phyloP scores from a whole-genome alignment of 2,888 invertebrate genomes.

The Cordilura impudica region DNA sequence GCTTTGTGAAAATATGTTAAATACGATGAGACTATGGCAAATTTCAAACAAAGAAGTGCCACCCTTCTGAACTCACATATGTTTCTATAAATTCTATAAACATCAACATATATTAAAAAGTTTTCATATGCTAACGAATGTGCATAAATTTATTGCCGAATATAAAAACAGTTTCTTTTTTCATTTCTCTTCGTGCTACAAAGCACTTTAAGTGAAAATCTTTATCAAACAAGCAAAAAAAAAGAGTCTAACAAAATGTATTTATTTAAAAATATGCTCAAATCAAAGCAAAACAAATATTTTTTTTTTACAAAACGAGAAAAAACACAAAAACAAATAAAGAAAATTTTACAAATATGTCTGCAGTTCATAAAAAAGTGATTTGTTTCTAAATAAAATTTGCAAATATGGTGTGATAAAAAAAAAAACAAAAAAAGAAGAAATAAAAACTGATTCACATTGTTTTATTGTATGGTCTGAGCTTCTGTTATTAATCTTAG shows the following conservation, averaged over 20 bases:
- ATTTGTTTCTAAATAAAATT: too few relatives aligned
- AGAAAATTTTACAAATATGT: constrained; percentile 46
- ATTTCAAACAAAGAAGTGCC: too few relatives aligned
- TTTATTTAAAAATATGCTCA: constrained; percentile 31
- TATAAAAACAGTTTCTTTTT: not conserved
- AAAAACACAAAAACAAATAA: not conserved
- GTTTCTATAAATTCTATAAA: not conserved
- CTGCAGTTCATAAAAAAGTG: constrained; percentile 46
- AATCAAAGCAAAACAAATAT: constrained; percentile 37
- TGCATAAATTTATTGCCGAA: constrained; percentile 40
- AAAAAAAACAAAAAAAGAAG: too few relatives aligned
- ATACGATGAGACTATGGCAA: too few relatives aligned
- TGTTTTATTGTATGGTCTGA: too few relatives aligned
- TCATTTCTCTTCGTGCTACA: not conserved
- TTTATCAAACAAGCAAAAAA: not conserved
- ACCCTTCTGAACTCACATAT: not conserved
- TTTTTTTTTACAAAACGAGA: constrained; percentile 11
- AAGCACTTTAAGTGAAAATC: constrained; percentile 43
- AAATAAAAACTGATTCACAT: too few relatives aligned
- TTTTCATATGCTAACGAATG: constrained; percentile 42
- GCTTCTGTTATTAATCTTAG: too few relatives aligned
- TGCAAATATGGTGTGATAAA: too few relatives aligned
- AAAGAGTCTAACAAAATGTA: not conserved
- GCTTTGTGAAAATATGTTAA: too few relatives aligned
- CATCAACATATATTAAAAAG: not conserved